Conservation (phyloP, 2,888 invertebrate genomes). For the Morpho achilles region DNA sequence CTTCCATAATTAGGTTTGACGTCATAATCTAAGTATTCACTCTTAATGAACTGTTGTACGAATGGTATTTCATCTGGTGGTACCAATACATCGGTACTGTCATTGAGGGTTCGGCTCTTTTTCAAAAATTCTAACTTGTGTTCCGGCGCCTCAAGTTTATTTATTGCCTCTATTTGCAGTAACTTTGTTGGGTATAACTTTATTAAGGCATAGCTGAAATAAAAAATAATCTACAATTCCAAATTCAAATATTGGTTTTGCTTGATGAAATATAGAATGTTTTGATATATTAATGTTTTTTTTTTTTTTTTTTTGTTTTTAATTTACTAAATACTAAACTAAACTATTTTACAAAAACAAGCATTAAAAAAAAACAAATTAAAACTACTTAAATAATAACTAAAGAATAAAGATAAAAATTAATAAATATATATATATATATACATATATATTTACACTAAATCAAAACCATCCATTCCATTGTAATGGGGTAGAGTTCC, state of each 20-base stretch:
- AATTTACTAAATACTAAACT: too few species aligned
- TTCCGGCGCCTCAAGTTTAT: slow-evolving; percentile 40
- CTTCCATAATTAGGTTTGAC: slow-evolving; percentile 56
- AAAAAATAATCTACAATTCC: slow-evolving; percentile 1
- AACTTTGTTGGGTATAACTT: slow-evolving; percentile 43
- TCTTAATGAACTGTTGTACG: slow-evolving; percentile 41
- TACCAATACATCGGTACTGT: slow-evolving; percentile 59
- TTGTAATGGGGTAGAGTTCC: too few species aligned
- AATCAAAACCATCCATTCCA: too few species aligned
- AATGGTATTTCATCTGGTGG: slow-evolving; percentile 38
- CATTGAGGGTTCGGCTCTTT: slow-evolving; percentile 49
- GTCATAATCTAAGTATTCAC: slow-evolving; percentile 37
- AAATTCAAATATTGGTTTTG: background rate
- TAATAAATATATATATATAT: too few species aligned
- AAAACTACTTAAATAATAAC: too few species aligned
- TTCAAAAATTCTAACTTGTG: slow-evolving; percentile 51
- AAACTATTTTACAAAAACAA: too few species aligned
- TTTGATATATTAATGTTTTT: too few species aligned
- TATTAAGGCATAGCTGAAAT: slow-evolving; percentile 54
- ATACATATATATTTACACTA: too few species aligned
- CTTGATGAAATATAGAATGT: too few species aligned
- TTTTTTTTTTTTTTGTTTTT: too few species aligned
- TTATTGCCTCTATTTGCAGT: slow-evolving; percentile 39
- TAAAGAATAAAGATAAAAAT: too few species aligned
- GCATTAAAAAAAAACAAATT: too few species aligned